These are phyloP conservation scores for Saturnia pavonia DNA, from an alignment of 2,888 invertebrate genomes.

Conservation along the genomic window DNA sequence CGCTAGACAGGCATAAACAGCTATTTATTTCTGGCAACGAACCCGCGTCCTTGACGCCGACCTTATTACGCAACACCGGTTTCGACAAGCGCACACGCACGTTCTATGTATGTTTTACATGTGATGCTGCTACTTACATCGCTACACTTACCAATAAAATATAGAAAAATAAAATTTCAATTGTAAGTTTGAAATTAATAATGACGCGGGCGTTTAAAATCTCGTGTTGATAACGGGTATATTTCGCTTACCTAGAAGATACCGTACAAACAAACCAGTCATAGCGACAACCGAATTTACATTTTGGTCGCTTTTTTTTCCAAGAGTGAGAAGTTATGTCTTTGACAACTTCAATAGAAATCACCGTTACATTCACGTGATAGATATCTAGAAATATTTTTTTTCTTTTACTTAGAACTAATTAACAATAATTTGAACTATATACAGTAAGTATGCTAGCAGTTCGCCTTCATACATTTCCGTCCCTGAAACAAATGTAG, in stretches of 20 bases:
- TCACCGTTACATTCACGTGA: slow-evolving; percentile 9
- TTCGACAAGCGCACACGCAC: slow-evolving; percentile 68
- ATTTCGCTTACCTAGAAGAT: slow-evolving; percentile 8
- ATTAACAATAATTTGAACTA: neutral
- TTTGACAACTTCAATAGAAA: slow-evolving; percentile 7
- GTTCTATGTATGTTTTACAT: slow-evolving; percentile 44
- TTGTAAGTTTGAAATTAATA: neutral
- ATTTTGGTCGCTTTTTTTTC: slow-evolving; percentile 9
- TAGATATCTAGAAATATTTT: neutral
- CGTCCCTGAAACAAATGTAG: neutral
- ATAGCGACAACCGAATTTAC: slow-evolving; percentile 10
- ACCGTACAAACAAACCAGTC: slow-evolving; percentile 14
- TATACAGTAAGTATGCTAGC: neutral
- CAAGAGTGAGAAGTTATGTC: neutral
- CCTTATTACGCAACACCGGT: slow-evolving; percentile 81
- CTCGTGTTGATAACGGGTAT: slow-evolving; percentile 9
- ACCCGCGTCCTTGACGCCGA: slow-evolving; percentile 79
- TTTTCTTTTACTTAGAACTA: neutral
- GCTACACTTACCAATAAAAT: slow-evolving; percentile 12
- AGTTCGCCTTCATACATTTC: neutral
- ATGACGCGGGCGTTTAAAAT: neutral
- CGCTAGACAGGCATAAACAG: slow-evolving; percentile 77
- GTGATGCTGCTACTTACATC: slow-evolving; percentile 24
- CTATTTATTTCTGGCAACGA: slow-evolving; percentile 79
- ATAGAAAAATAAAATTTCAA: slow-evolving; percentile 8